A percentile compares a stretch with the other conserved stretches of the same genome.
Conservation (phyloP, 2,888 invertebrate species). For the Cheilosia variabilis region DNA sequence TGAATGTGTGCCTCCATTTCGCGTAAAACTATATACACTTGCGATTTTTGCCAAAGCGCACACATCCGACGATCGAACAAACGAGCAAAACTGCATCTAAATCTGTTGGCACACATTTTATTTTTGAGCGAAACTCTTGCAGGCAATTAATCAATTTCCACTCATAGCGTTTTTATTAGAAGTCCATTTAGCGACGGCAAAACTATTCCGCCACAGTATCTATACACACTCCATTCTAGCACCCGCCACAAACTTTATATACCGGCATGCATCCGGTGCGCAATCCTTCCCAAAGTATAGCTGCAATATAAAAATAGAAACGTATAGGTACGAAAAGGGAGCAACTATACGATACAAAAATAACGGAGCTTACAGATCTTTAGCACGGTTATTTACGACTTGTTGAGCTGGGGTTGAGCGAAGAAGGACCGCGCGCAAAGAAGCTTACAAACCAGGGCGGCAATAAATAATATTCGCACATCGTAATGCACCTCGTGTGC, state of each 20-base stretch:
- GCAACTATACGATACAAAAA: slow-evolving; percentile 31
- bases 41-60: slow-evolving; percentile 38
- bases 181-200: slow-evolving; percentile 73
- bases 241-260: slow-evolving; percentile 67
- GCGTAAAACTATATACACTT: slow-evolving; percentile 37
- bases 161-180: slow-evolving; percentile 4
- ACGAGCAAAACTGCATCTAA: slow-evolving; percentile 45
- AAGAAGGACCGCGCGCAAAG: slow-evolving; percentile 19
- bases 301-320: slow-evolving; percentile 61
- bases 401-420: slow-evolving; percentile 64
- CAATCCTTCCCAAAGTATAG: slow-evolving; percentile 25
- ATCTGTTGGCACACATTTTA: slow-evolving; percentile 59
- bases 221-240: slow-evolving; percentile 58
- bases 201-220: slow-evolving; percentile 35
- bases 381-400: slow-evolving; percentile 73
- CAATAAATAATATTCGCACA: slow-evolving; percentile 74
- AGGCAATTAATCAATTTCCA: slow-evolving; percentile 68
- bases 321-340: background rate
- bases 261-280: slow-evolving; percentile 43
- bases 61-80: slow-evolving; percentile 13
- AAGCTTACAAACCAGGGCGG: slow-evolving; percentile 56
- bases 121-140: slow-evolving; percentile 22
- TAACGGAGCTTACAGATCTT: slow-evolving; percentile 74
- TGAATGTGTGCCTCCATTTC: slow-evolving; percentile 19
- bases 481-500: slow-evolving; percentile 56